phyloP scores from a whole-genome alignment of 2,113 vertebrate species.

The Brienomyrus longianalis region DNA sequence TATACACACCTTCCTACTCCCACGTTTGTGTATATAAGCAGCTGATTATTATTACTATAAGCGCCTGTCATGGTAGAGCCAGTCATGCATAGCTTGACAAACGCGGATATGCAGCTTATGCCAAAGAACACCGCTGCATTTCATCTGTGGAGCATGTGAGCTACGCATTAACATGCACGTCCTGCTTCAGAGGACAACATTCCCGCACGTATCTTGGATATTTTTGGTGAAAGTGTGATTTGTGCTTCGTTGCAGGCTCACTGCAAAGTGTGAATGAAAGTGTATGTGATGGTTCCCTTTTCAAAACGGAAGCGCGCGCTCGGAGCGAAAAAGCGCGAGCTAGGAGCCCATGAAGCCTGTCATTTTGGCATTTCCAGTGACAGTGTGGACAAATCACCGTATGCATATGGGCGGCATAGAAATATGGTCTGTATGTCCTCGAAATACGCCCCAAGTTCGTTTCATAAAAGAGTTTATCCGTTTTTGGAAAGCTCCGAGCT shows the following conservation, averaged over 20 bases:
- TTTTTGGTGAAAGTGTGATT: slow-evolving; percentile 7
- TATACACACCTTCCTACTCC: neutral
- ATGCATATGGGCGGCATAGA: neutral
- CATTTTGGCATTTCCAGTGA: neutral
- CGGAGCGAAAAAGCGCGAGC: neutral
- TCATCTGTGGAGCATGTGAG: neutral
- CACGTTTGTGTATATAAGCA: neutral
- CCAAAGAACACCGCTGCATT: too few species aligned
- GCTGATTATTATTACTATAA: neutral
- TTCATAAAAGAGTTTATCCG: neutral
- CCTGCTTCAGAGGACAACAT: neutral
- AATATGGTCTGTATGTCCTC: neutral
- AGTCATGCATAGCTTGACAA: neutral
- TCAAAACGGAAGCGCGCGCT: slow-evolving; percentile 15
- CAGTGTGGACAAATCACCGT: neutral
- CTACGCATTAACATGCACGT: neutral
- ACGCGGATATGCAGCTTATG: neutral
- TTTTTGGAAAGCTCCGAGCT: neutral
- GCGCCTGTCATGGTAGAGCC: neutral
- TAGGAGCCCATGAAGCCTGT: neutral
- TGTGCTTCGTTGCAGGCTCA: neutral
- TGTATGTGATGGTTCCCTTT: neutral
- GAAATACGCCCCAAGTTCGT: neutral
- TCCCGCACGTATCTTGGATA: neutral
- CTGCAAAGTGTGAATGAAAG: slow-evolving; percentile 18